Evolutionary conservation across 53 echinoderm and acorn worm genomes (phyloP), one percentile per base, ranked within the genome.

Genomic region (Actinopyga echinites): DNA sequence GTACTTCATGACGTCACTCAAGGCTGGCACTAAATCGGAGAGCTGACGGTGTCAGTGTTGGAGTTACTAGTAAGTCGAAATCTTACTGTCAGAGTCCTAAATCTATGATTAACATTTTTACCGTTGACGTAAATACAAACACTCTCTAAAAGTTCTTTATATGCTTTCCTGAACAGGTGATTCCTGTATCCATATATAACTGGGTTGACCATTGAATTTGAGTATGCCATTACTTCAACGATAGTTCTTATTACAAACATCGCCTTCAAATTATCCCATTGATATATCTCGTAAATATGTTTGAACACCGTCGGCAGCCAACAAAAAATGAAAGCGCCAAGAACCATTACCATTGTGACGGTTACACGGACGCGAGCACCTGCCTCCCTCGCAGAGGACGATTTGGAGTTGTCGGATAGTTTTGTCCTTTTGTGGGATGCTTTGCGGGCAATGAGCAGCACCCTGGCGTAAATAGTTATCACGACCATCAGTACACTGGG

Each of bases 301-400:
- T 77, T 77, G 77, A 77, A 77, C 11, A 77, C 56, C 19, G 77
- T 77, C 8, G 77, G 77, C 44, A 77, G 31, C 77, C 77, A 77
- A 31, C 55, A 77, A 21, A 54, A 77, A 12, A 77, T 77, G 49
- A 77, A 77, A 26, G 77, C 77, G 24, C 77, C 77, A 29, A 77
- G 56, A n/a, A 77, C 77, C 56, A 77, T 77, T 43, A 32, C 77
- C 77, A 77, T 77, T 19, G 77, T 77, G 21, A 77, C 49, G 17
- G 77, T 77, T 54, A 54, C 77, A 21, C 77, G 77, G 20, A 77
- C 23, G 15, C 77, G 77, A 29, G 77, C 77, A 5, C 32, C 29
- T 30, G 56, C 56, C 26, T 77, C 77, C n/a, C 77, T 53, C 25
- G 32, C 77, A 20, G 56, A 53, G 22, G 75, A 8, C 13, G 53